Evolutionary conservation across 2,888 invertebrate species (phyloP).

Genomic region (Hirtodrosophila confusa): DNA sequence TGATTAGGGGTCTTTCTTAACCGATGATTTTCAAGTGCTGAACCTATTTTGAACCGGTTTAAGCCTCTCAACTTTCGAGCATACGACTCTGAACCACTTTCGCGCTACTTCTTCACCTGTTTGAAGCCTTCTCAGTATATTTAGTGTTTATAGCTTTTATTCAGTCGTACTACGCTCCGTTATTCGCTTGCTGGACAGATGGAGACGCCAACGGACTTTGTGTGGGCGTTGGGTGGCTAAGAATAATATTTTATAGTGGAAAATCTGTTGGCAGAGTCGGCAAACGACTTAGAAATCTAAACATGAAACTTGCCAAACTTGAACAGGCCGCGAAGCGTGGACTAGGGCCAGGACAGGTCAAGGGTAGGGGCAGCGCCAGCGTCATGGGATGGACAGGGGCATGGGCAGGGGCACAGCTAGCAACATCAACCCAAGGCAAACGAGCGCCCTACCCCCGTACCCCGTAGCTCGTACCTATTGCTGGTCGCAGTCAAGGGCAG

Average conservation of each 20-base stretch:
- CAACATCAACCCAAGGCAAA: constrained; percentile 27
- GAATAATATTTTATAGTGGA: constrained; percentile 79
- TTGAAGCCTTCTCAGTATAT: neutral
- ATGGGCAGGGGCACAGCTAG: neutral
- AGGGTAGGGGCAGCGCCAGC: neutral
- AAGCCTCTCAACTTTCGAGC: no score
- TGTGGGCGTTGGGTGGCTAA: constrained; percentile 1
- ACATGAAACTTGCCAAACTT: constrained; percentile 64
- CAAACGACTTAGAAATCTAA: constrained; percentile 73
- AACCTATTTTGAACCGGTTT: no score
- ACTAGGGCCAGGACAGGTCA: constrained; percentile 4
- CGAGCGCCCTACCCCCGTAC: constrained; percentile 11
- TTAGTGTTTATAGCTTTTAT: neutral
- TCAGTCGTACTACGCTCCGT: neutral
- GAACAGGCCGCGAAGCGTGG: constrained; percentile 7
- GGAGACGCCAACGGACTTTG: neutral
- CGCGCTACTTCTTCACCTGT: no score
- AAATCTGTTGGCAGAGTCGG: constrained; percentile 66
- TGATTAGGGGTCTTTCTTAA: no score
- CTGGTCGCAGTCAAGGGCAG: constrained; percentile 44
- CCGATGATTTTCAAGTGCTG: no score
- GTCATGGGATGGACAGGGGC: no score
- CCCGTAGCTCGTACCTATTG: constrained; percentile 19
- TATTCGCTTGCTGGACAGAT: neutral
- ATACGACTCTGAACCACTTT: no score